Evolutionary conservation across 2,797 vertebrate species (phyloP), one percentile per base, ranked within the genome.

Genomic region (Myotis daubentonii): DNA sequence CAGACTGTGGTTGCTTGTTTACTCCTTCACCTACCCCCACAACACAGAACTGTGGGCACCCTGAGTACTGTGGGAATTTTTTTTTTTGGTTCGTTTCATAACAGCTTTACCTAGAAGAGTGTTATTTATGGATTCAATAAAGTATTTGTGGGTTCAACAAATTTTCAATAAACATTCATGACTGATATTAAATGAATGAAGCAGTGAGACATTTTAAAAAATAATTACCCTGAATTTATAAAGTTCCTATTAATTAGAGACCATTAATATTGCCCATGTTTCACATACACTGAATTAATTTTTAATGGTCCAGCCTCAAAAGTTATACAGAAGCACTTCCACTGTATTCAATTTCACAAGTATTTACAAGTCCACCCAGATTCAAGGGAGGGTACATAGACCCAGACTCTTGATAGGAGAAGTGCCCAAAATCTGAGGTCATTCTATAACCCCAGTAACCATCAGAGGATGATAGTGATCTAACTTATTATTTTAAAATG

Each of bases 401-500:
- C 10, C 30, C 55, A 60, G 49, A 74, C 20, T 13, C 41, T 33
- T 47, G 2, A 60, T 17, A 47, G 22, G 44, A 76, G 57, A 44
- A 25, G 2, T 38, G 7, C 19, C n/a, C 17, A 6, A 76, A 76
- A 38, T 19, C 44, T 20, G 62, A 94, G 49, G n/a, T n/a, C 62
- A 55, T 38, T 93, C 53, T 25, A 62, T 71, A 86, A 33, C n/a
- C 23, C 62, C 8, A 47, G 20, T 55, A 13, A 87, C n/a, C 9
- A 33, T 10, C 28, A 16, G 30, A 91, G 12, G 33, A 72, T 72
- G 33, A 5, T 53, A 62, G 9, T 55, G 30, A 90, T 47, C 47
- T 57, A 87, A 66, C 38, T 57, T 65, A 76, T 13, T 83, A 78
- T 47, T 78, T 60, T 75, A 86, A 94, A 83, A 93, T 28, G 5